These are phyloP conservation scores for Tretioscincus oriximinensis DNA, from an alignment of 2,113 vertebrate genomes.

Conservation along the genomic window DNA sequence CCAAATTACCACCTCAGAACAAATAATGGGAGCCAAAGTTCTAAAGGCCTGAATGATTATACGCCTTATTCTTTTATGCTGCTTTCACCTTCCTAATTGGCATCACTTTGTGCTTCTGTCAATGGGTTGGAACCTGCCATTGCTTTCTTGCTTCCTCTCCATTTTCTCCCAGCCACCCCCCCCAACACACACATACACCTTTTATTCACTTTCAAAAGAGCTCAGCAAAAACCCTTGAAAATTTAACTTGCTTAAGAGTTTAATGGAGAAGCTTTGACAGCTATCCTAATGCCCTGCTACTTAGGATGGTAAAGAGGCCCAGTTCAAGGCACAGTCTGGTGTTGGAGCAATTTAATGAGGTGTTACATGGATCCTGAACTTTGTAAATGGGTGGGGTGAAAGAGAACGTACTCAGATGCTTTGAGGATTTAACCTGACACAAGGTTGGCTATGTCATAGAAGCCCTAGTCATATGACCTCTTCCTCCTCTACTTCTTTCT, in stretches of 20 bases:
- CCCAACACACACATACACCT: background rate
- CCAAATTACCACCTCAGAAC: background rate
- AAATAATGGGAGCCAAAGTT: background rate
- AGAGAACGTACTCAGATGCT: background rate
- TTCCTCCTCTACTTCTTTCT: no score
- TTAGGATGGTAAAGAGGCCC: slow-evolving; percentile 57
- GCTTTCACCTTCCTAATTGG: background rate
- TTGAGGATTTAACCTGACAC: slow-evolving; percentile 35
- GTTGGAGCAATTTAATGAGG: slow-evolving; percentile 58
- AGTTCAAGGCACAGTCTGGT: slow-evolving; percentile 57
- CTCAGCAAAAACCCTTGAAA: slow-evolving; percentile 42
- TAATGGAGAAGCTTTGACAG: slow-evolving; percentile 46
- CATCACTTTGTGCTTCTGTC: background rate
- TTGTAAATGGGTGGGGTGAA: slow-evolving; percentile 32
- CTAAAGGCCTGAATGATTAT: background rate
- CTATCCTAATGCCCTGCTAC: slow-evolving; percentile 40
- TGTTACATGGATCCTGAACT: slow-evolving; percentile 57
- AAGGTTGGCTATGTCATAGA: background rate
- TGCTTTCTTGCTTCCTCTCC: background rate
- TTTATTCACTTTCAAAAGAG: slow-evolving; percentile 17
- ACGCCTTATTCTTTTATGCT: no score
- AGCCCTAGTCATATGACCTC: slow-evolving; percentile 11
- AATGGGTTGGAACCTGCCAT: background rate
- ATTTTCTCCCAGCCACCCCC: no score
- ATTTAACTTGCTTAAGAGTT: slow-evolving; percentile 29